Percentiles rank a stretch among this genome's conserved stretches.
Conservation (phyloP, 1,140 invertebrate species). For the Coelopa frigida region DNA sequence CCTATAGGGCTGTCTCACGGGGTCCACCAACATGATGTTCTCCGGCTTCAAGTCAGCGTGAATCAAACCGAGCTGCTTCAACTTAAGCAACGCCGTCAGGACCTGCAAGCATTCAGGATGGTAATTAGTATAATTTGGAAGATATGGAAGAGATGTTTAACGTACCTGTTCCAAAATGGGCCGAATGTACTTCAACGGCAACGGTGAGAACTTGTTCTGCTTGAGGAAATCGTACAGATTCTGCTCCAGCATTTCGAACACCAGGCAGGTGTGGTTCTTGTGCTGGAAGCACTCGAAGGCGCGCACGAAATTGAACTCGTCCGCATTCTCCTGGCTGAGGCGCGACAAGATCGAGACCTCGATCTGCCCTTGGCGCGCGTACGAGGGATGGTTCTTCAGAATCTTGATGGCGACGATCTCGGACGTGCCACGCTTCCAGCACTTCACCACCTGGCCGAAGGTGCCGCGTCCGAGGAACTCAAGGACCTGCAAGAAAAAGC, state of each 20-base stretch:
- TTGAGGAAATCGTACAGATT: constrained; percentile 99
- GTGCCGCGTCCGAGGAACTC: constrained; percentile 98
- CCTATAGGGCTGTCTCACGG: constrained; percentile 86
- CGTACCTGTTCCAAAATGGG: constrained; percentile 96
- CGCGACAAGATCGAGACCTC: constrained; percentile 96
- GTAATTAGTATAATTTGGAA: neutral
- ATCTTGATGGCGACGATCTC: constrained; percentile 99
- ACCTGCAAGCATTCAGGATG: constrained; percentile 22
- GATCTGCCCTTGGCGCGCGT: constrained; percentile 98
- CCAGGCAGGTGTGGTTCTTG: constrained; percentile 98
- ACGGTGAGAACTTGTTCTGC: constrained; percentile 98
- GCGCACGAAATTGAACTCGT: constrained; percentile 99
- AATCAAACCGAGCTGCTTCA: constrained; percentile 96
- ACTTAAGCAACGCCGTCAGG: constrained; percentile 92
- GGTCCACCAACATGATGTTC: constrained; percentile 99
- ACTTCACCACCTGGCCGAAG: constrained; percentile 99
- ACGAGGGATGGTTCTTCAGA: constrained; percentile 99
- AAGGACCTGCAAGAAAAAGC: constrained; percentile 59
- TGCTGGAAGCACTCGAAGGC: constrained; percentile 99
- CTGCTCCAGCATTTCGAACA: constrained; percentile 99
- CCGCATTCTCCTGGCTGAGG: constrained; percentile 97
- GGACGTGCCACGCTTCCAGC: constrained; percentile 99
- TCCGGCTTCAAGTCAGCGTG: constrained; percentile 99
- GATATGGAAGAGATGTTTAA: too few species aligned
- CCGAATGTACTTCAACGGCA: constrained; percentile 96